phyloP scores from a whole-genome alignment of 2,113 vertebrate genomes.

The Steatornis caripensis region DNA sequence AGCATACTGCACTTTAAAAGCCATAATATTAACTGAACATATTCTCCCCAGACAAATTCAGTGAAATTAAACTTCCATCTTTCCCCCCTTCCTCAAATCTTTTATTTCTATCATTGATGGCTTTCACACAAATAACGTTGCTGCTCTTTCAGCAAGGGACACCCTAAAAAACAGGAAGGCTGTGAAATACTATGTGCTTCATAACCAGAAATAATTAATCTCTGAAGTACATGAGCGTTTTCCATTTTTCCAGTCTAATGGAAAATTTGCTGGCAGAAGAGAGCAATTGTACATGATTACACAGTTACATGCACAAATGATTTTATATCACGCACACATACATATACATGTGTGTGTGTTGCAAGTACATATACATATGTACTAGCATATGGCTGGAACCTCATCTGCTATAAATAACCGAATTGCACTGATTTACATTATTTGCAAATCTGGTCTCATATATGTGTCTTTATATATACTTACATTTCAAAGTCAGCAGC shows the following conservation, averaged over 20 bases:
- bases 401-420: background rate
- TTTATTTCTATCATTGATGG: background rate
- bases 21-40: background rate
- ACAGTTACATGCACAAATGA: background rate
- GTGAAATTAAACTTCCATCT: background rate
- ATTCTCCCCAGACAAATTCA: background rate
- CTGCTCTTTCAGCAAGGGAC: background rate
- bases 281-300: background rate
- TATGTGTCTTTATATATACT: background rate
- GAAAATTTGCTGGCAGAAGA: background rate
- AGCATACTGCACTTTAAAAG: background rate
- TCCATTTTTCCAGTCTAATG: background rate
- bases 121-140: background rate
- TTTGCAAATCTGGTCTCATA: background rate
- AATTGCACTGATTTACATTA: background rate
- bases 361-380: background rate
- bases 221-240: background rate
- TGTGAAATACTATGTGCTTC: background rate
- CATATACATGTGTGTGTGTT: background rate
- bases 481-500: background rate
- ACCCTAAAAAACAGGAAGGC: background rate
- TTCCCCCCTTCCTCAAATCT: background rate
- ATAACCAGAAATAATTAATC: conserved; percentile 13
- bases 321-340: background rate
- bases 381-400: background rate